Evolutionary conservation across 2,888 invertebrate species (phyloP).

Genomic region (Atethmia centrago): DNA sequence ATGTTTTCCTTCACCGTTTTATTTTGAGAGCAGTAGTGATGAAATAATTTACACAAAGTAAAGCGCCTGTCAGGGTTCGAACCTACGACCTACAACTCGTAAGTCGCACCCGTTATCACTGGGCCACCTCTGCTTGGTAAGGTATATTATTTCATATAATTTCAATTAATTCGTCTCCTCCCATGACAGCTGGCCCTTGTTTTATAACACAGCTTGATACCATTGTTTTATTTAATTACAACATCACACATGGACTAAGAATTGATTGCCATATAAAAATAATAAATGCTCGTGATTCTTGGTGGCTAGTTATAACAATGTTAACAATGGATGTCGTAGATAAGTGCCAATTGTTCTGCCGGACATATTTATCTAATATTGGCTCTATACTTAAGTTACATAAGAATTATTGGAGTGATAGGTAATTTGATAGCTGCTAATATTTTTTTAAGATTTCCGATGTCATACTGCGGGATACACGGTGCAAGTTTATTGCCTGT

Average conservation of each 20-base stretch:
- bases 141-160: not conserved
- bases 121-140: not conserved
- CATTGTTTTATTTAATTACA: slow-evolving; percentile 24
- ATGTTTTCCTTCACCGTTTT: not conserved
- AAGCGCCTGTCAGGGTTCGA: not conserved
- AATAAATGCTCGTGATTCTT: slow-evolving; percentile 14
- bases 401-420: not conserved
- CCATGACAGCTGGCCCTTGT: not conserved
- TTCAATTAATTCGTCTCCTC: not conserved
- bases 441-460: not conserved
- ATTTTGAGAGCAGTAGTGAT: not conserved
- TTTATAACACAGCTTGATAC: not conserved
- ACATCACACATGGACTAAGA: slow-evolving; percentile 3
- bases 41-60: not conserved
- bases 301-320: slow-evolving; percentile 7
- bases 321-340: slow-evolving; percentile 42
- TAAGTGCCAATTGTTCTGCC: slow-evolving; percentile 48
- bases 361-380: slow-evolving; percentile 39
- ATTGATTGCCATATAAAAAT: slow-evolving; percentile 29
- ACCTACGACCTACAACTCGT: not conserved
- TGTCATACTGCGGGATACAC: not conserved
- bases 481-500: no score
- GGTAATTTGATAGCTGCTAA: not conserved
- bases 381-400: not conserved
- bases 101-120: not conserved